Evolutionary conservation across 2,888 invertebrate species (phyloP), one percentile per base, ranked within the genome.

Genomic region (Asteroscopus sphinx): DNA sequence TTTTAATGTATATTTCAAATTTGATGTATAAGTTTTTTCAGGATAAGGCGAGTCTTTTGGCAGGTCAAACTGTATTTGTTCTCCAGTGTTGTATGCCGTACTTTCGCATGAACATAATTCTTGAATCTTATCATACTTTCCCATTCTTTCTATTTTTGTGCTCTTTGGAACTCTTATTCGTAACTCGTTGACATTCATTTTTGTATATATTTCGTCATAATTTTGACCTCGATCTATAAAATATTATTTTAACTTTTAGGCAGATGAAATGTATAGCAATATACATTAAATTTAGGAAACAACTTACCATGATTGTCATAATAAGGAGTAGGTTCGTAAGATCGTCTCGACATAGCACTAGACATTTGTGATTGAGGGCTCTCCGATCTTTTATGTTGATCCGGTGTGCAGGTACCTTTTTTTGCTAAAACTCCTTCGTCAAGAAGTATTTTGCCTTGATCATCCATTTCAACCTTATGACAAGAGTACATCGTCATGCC

Each of bases 391-490:
- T 54, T 70, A 3, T 68, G 71, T 26, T 61, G 55, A 13, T 74
- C 66, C 32, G 40, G 53, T 5, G 62, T 25, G 45, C 66, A 81
- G 1, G 69, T 74, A 39, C 69, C 54, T 70, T 83, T 88, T 55
- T 83, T 89, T 9, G 79, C 71, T 13, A 92, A 71, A 37, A 84
- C 82, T 37, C 86, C 87, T 82, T 94, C 93, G 52, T 94, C 92
- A 52, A 94, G 77, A 32, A 92, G 75, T 63, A 94, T 87, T 83
- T 92, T 92, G 1, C 93, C 93, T 46, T 89, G 87, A 17, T 89
- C 88, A 61, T 94, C 92, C 92, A 94, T 91, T 82, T 94, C 93
- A 1, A 94, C 93, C 60, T 89, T 90, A 48, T 93, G 93, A 64
- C 92, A 92, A 1, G 93, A 89, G 66, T 91, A 94, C 87, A 94